phyloP scores from a whole-genome alignment of 2,888 invertebrate genomes.

The Epiblema foenella region DNA sequence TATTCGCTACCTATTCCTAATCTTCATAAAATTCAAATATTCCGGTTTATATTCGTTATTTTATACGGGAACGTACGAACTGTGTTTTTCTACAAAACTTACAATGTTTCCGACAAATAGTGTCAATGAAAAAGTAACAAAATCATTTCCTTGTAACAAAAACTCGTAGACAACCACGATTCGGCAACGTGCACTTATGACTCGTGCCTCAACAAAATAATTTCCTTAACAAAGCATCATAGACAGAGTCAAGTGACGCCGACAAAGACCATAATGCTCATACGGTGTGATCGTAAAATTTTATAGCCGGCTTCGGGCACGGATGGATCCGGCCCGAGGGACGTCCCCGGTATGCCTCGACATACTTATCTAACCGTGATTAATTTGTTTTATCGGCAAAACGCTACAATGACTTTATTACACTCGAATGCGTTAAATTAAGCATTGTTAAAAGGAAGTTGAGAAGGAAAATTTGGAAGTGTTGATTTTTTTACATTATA shows the following conservation, averaged over 20 bases:
- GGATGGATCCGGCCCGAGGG: slow-evolving; percentile 37
- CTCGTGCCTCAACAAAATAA: slow-evolving; percentile 49
- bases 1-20: background rate
- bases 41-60: slow-evolving; percentile 7
- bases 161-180: slow-evolving; percentile 22
- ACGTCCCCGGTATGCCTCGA: slow-evolving; percentile 67
- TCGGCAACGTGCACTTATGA: slow-evolving; percentile 26
- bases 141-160: slow-evolving; percentile 24
- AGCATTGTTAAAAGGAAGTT: slow-evolving; percentile 47
- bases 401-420: slow-evolving; percentile 62
- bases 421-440: slow-evolving; percentile 54
- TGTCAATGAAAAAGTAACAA: slow-evolving; percentile 12
- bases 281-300: slow-evolving; percentile 79
- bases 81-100: slow-evolving; percentile 5
- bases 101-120: slow-evolving; percentile 20
- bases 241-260: slow-evolving; percentile 70
- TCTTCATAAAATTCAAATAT: slow-evolving; percentile 24
- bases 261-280: slow-evolving; percentile 76
- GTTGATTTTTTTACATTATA: background rate
- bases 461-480: background rate
- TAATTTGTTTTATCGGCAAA: slow-evolving; percentile 75
- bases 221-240: slow-evolving; percentile 67
- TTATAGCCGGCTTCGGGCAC: slow-evolving; percentile 65
- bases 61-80: slow-evolving; percentile 5
- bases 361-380: slow-evolving; percentile 78